phyloP scores from a whole-genome alignment of 2,888 invertebrate species.

The Notocelia uddmanniana region DNA sequence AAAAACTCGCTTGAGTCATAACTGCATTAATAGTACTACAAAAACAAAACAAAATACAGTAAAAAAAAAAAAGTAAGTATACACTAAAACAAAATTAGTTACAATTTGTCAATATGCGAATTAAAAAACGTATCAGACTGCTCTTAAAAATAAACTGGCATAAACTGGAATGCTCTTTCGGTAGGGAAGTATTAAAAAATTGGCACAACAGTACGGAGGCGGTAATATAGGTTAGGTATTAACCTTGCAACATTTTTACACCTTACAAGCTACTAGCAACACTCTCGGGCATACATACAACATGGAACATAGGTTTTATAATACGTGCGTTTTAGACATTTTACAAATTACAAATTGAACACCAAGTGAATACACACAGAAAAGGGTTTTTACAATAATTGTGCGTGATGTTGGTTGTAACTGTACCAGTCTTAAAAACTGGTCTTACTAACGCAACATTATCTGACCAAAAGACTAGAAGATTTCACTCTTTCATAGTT shows the following conservation, averaged over 20 bases:
- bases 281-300: constrained; percentile 65
- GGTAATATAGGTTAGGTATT: constrained; percentile 54
- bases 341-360: constrained; percentile 8
- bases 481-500: no score
- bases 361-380: constrained; percentile 27
- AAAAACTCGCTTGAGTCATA: neutral
- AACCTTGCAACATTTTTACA: constrained; percentile 70
- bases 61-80: constrained; percentile 11
- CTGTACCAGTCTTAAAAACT: neutral
- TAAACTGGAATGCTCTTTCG: constrained; percentile 51
- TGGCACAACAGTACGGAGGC: constrained; percentile 68
- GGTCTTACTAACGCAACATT: neutral
- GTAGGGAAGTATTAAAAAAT: constrained; percentile 63
- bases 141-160: constrained; percentile 58
- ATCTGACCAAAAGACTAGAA: neutral
- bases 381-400: neutral
- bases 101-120: neutral
- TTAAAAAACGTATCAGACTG: constrained; percentile 13
- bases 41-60: neutral
- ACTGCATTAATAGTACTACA: neutral
- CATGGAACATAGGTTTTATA: constrained; percentile 62
- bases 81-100: constrained; percentile 7
- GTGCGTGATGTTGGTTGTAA: neutral
- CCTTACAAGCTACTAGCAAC: constrained; percentile 64
- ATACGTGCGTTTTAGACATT: constrained; percentile 22